phyloP scores from a whole-genome alignment of 2,113 vertebrate species.

The Gasterosteus nipponicus region DNA sequence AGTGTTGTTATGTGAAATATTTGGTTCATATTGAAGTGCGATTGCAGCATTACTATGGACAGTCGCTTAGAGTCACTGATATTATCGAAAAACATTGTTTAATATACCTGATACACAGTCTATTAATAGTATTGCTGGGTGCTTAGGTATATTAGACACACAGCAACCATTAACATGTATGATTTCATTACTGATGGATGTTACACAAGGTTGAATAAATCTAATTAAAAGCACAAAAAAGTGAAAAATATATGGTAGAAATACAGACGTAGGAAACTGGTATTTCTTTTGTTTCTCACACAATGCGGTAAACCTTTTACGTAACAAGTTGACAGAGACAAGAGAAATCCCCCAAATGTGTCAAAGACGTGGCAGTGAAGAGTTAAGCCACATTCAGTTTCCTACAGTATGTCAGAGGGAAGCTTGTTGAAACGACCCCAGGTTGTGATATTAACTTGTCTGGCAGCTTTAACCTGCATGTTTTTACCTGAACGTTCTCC shows the following conservation, averaged over 20 bases:
- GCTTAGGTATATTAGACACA: background rate
- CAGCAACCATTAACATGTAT: background rate
- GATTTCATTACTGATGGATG: background rate
- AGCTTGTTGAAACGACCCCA: background rate
- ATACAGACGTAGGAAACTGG: background rate
- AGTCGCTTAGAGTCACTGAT: background rate
- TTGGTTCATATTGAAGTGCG: background rate
- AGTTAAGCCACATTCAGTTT: background rate
- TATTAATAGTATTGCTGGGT: background rate
- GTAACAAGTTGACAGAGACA: too few species aligned
- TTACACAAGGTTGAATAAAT: background rate
- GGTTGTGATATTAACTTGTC: slow-evolving; percentile 17
- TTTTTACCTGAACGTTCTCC: slow-evolving; percentile 21
- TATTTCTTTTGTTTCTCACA: background rate
- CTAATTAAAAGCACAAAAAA: background rate
- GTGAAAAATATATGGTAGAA: background rate
- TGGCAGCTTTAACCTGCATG: slow-evolving; percentile 14
- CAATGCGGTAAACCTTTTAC: background rate
- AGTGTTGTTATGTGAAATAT: background rate
- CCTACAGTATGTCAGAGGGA: background rate
- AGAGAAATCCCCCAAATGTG: background rate
- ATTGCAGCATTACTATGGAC: too few species aligned
- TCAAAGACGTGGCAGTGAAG: background rate
- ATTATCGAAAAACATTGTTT: background rate
- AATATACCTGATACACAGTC: background rate